Evolutionary conservation across 2,113 vertebrate genomes (phyloP).

Genomic region (Chrysochloris asiatica): DNA sequence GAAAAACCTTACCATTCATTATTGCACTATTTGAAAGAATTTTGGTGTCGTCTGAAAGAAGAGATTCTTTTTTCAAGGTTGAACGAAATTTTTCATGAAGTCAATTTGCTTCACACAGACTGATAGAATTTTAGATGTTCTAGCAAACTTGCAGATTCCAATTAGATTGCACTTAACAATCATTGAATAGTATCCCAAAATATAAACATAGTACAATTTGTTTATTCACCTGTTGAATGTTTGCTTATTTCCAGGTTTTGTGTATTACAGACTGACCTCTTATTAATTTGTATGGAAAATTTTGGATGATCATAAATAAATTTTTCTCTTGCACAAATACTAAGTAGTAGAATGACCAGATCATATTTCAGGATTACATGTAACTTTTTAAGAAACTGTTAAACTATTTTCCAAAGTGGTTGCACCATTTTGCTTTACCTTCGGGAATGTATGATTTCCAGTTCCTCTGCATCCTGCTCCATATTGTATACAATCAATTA

Average conservation of each 20-base stretch:
- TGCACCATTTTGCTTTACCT: neutral
- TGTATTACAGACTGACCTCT: neutral
- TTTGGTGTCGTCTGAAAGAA: neutral
- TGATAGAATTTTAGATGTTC: neutral
- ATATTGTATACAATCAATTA: neutral
- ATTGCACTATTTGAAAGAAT: neutral
- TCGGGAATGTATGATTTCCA: neutral
- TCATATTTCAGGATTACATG: neutral
- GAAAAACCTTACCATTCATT: neutral
- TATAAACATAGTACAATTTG: rapidly evolving
- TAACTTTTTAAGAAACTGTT: neutral
- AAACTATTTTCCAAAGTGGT: neutral
- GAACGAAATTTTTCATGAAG: neutral
- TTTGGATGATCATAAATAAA: neutral
- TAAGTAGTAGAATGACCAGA: neutral
- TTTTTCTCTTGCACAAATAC: neutral
- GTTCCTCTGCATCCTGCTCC: neutral
- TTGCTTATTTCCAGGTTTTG: neutral
- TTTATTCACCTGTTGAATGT: neutral
- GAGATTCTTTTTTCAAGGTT: neutral
- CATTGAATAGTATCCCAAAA: no score
- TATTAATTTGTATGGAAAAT: neutral
- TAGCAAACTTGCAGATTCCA: no score
- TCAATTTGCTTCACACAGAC: neutral
- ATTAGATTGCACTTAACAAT: no score